Conservation (phyloP, 2,888 invertebrate genomes). For the Chymomyza caudatula region DNA sequence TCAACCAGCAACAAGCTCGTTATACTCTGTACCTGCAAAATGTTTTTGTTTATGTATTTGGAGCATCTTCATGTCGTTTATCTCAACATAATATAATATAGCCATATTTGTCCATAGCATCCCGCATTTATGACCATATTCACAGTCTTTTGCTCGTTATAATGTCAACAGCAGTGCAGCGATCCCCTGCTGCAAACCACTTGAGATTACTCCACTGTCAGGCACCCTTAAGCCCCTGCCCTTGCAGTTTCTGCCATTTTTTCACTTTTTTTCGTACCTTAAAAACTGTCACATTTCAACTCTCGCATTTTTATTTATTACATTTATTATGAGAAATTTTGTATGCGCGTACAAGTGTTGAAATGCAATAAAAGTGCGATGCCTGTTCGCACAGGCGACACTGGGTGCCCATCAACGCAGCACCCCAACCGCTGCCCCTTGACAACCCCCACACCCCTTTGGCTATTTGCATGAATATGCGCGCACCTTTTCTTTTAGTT, state of each 20-base stretch:
- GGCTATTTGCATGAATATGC: slow-evolving; percentile 67
- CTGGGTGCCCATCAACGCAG: neutral
- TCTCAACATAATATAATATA: neutral
- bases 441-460: slow-evolving; percentile 22
- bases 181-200: neutral
- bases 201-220: neutral
- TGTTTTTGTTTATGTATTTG: neutral
- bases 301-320: slow-evolving; percentile 71
- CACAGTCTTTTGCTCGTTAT: neutral
- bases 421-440: neutral
- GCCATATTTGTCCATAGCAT: neutral
- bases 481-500: slow-evolving; percentile 54
- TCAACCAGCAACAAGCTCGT: too few species aligned
- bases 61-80: neutral
- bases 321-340: slow-evolving; percentile 73
- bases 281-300: slow-evolving; percentile 72
- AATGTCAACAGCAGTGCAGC: neutral
- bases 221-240: neutral
- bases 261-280: slow-evolving; percentile 16
- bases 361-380: slow-evolving; percentile 73
- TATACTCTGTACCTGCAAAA: neutral
- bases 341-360: slow-evolving; percentile 70
- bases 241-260: neutral
- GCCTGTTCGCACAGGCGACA: slow-evolving; percentile 39
- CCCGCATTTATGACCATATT: neutral